Conservation (phyloP, 2,113 vertebrate species). For the Panthera uncia region DNA sequence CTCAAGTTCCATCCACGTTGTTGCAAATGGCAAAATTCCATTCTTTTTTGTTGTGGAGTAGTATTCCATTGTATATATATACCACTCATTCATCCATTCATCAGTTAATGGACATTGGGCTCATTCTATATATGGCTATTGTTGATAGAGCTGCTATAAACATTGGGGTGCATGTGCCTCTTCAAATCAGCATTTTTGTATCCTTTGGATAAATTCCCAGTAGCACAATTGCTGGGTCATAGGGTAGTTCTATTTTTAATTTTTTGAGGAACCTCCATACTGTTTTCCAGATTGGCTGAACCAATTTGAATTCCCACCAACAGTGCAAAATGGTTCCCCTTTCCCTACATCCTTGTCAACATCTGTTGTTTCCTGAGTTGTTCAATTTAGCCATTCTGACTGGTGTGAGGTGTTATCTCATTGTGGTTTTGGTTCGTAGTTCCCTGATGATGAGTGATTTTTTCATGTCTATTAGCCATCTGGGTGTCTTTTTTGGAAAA, state of each 20-base stretch:
- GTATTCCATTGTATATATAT: neutral
- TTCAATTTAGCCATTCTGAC: neutral
- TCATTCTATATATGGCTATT: neutral
- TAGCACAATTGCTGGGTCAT: neutral
- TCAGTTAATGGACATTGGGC: neutral
- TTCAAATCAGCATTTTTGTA: neutral
- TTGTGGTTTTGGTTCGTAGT: neutral
- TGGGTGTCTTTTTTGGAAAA: neutral
- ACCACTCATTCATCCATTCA: neutral
- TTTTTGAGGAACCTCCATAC: neutral
- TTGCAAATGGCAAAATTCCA: neutral
- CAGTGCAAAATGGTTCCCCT: neutral
- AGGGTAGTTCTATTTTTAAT: neutral
- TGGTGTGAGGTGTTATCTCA: neutral
- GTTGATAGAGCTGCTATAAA: neutral
- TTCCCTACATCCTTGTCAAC: neutral
- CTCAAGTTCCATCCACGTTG: neutral
- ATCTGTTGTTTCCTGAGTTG: neutral
- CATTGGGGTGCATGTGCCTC: neutral
- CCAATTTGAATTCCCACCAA: neutral
- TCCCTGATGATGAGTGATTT: neutral
- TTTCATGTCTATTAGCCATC: neutral
- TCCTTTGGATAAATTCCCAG: neutral
- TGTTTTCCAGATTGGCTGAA: neutral
- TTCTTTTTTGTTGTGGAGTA: neutral